phyloP scores from a whole-genome alignment of 2,113 vertebrate species.

The Martes martes region DNA sequence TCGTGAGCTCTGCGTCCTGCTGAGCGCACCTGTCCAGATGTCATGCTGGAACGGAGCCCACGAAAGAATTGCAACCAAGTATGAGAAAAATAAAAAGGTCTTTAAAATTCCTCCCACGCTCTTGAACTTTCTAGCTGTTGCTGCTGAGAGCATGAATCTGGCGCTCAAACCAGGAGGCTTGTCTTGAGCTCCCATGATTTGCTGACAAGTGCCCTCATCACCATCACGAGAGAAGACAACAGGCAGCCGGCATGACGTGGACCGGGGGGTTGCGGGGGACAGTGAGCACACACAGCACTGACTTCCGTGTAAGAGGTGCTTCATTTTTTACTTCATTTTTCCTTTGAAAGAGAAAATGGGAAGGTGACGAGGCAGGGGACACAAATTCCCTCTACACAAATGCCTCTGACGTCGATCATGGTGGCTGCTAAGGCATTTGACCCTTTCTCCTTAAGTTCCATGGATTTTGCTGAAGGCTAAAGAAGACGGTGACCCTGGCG shows the following conservation, averaged over 20 bases:
- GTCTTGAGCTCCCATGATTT: neutral
- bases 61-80: neutral
- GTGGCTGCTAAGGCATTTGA: neutral
- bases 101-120: neutral
- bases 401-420: accelerated
- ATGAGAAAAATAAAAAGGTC: neutral
- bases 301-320: neutral
- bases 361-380: neutral
- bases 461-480: neutral
- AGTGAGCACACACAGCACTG: neutral
- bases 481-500: neutral
- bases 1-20: neutral
- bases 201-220: neutral
- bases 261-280: neutral
- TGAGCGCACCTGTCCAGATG: slow-evolving; percentile 20
- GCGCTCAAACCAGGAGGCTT: neutral
- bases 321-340: neutral
- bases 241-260: accelerated
- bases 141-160: neutral
- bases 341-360: neutral
- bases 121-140: slow-evolving; percentile 10
- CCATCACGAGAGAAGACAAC: neutral
- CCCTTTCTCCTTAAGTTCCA: neutral
- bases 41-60: neutral
- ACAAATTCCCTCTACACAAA: neutral